phyloP scores from a whole-genome alignment of 2,888 invertebrate species.

The Rhagium mordax region DNA sequence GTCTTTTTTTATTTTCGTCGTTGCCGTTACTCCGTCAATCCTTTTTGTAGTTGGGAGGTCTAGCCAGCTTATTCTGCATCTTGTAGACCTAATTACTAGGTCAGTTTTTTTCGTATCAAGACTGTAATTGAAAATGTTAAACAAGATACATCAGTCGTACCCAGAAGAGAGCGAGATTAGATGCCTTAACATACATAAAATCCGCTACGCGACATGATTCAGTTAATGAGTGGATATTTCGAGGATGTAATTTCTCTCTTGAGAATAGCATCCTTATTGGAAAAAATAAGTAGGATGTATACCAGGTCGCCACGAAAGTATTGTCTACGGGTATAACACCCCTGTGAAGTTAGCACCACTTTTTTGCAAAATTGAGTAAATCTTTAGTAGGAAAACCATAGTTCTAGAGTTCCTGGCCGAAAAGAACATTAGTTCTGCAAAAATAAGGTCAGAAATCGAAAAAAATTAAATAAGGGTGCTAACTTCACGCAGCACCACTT shows the following conservation, averaged over 20 bases:
- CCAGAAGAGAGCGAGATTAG: conserved; percentile 29
- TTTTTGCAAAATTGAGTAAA: too few species aligned
- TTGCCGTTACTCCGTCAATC: conserved; percentile 11
- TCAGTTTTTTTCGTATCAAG: conserved; percentile 37
- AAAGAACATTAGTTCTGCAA: too few species aligned
- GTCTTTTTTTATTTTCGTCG: not conserved
- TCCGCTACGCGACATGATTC: not conserved
- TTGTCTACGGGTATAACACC: too few species aligned
- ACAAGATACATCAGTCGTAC: conserved; percentile 35
- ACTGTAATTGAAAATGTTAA: conserved; percentile 37
- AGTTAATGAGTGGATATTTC: not conserved
- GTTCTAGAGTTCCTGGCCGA: too few species aligned
- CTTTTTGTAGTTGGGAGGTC: conserved; percentile 16
- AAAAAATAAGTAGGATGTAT: not conserved
- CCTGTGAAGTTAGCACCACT: too few species aligned
- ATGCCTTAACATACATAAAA: conserved; percentile 2
- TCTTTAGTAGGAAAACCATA: too few species aligned
- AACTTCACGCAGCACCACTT: too few species aligned
- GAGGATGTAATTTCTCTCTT: not conserved
- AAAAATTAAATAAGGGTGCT: too few species aligned
- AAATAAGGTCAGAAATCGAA: too few species aligned
- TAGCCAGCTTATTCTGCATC: not conserved
- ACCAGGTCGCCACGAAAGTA: too few species aligned
- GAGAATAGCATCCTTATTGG: not conserved
- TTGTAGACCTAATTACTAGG: conserved; percentile 34